phyloP scores from a whole-genome alignment of 2,113 vertebrate species.

The Falcunculus frontatus region DNA sequence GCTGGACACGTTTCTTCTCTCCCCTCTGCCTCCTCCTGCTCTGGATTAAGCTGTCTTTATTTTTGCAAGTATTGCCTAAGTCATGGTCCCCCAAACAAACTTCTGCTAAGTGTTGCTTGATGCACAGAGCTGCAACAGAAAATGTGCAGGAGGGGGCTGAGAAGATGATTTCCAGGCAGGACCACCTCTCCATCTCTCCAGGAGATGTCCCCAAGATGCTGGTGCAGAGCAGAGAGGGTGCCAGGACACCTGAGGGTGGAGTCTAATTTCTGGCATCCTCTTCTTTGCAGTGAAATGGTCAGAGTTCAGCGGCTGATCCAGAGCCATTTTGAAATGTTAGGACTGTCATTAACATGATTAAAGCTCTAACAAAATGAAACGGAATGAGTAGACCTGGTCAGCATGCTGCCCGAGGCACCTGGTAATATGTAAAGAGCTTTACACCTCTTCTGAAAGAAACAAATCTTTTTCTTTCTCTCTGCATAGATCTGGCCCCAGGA shows the following conservation, averaged over 20 bases:
- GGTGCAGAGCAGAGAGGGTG: neutral
- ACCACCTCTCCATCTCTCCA: neutral
- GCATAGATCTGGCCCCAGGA: neutral
- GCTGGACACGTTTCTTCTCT: neutral
- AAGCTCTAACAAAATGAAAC: neutral
- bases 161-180: neutral
- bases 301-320: neutral
- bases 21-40: neutral
- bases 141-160: neutral
- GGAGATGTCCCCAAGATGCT: neutral
- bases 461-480: slow-evolving; percentile 9
- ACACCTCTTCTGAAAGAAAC: neutral
- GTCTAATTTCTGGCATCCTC: neutral
- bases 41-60: neutral
- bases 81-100: neutral
- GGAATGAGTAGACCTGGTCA: neutral
- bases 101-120: neutral
- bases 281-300: neutral
- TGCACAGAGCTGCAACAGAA: rapidly evolving
- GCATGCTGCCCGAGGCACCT: neutral
- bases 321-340: slow-evolving; percentile 1
- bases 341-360: neutral
- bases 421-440: neutral
- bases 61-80: neutral
- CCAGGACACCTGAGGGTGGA: neutral